Percentiles rank a stretch among this genome's conserved stretches.
Conservation (phyloP, 2,113 vertebrate species). For the Oryctolagus cuniculus region DNA sequence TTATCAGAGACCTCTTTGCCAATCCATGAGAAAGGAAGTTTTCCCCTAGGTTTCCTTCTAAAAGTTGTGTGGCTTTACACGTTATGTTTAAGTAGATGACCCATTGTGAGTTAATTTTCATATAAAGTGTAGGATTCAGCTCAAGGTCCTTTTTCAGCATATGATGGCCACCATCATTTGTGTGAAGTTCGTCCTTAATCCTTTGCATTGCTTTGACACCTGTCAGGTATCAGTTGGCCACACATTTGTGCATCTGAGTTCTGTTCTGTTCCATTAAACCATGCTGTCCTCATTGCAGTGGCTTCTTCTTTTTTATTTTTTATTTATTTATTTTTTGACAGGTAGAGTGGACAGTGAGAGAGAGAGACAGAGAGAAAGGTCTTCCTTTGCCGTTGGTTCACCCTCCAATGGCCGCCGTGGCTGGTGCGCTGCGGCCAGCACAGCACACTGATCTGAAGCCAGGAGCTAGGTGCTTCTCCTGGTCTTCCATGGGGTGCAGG, state of each 20-base stretch:
- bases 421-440: too few relatives aligned
- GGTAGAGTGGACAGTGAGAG: too few relatives aligned
- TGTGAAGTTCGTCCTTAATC: neutral
- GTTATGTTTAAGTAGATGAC: neutral
- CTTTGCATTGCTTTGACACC: neutral
- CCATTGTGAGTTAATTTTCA: conserved; percentile 40
- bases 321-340: too few relatives aligned
- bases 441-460: too few relatives aligned
- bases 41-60: neutral
- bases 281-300: neutral
- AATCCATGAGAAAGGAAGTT: neutral
- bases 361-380: too few relatives aligned
- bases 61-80: neutral
- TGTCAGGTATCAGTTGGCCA: neutral
- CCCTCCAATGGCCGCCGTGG: too few relatives aligned
- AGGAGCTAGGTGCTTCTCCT: too few relatives aligned
- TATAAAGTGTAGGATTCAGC: neutral
- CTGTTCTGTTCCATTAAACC: neutral
- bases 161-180: neutral
- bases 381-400: too few relatives aligned
- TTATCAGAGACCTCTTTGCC: neutral
- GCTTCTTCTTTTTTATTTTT: too few relatives aligned
- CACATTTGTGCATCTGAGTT: neutral
- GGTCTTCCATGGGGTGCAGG: too few relatives aligned
- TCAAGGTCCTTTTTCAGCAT: neutral